Evolutionary conservation across 2,113 vertebrate genomes (phyloP).

Genomic region (Eira barbara): DNA sequence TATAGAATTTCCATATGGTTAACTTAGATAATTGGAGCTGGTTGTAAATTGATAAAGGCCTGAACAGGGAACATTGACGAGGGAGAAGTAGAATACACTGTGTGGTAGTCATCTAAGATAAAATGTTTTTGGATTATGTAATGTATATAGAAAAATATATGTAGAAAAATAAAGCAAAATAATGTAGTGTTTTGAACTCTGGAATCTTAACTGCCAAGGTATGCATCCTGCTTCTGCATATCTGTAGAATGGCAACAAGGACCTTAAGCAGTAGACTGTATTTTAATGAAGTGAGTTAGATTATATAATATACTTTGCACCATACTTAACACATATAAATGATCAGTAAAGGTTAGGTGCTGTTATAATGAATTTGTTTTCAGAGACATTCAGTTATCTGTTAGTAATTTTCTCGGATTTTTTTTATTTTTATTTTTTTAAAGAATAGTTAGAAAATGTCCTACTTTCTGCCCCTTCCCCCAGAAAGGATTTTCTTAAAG

Average conservation of each 20-base stretch:
- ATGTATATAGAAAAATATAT: too few species aligned
- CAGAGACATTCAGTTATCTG: neutral
- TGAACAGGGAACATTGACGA: neutral
- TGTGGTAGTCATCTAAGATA: neutral
- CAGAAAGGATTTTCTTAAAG: slow-evolving; percentile 5
- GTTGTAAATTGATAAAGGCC: neutral
- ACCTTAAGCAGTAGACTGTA: neutral
- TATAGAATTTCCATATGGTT: neutral
- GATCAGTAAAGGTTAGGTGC: neutral
- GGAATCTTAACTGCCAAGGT: neutral
- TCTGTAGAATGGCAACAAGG: neutral
- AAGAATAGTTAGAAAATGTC: neutral
- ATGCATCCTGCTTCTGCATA: neutral
- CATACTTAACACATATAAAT: neutral
- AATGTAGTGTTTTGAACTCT: neutral
- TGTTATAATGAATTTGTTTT: slow-evolving; percentile 21
- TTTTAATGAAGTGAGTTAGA: neutral
- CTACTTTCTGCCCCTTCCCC: neutral
- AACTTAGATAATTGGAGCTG: neutral
- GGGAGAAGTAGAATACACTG: neutral
- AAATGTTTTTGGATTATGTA: neutral
- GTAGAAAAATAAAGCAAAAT: neutral
- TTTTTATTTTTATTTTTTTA: neutral
- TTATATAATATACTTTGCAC: neutral
- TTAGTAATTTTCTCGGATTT: slow-evolving; percentile 2